Evolutionary conservation across 1,140 invertebrate species (phyloP), one percentile per base, ranked within the genome.

Genomic region (Leptopilina boulardi): DNA sequence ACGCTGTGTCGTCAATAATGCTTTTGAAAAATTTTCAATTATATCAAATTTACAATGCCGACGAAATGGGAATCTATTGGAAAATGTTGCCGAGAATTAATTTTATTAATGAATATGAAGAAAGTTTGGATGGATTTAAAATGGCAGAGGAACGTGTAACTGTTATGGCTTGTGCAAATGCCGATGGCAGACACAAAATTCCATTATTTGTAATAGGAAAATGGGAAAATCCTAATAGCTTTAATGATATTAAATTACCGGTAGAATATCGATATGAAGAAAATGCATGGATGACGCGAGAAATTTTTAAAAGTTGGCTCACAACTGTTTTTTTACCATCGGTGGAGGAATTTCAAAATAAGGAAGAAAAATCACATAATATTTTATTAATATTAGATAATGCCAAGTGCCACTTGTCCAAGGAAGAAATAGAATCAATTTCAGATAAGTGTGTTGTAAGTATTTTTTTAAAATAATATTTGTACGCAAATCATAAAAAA

Each of bases 131-230:
- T 73, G 82, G 83, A 72, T 42, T 54, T 38, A 87, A 89, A 83
- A 78, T 86, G 34, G 75, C 42, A 59, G 88, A 90, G 84, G 83
- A 90, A 23, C 82, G 83, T 59, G 80, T 89, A 9, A 89, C 84
- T 73, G 74, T 88, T 41, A 84, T 89, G 82, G 77, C 80, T 15
- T 89, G 88, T 83, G 74, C 82, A 41, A 90, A 90, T 80, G n/a
- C n/a, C n/a, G n/a, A n/a, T n/a, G n/a, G n/a, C n/a, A n/a, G n/a
- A n/a, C n/a, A n/a, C n/a, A n/a, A n/a, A n/a, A n/a, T n/a, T n/a
- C n/a, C n/a, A n/a, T n/a, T n/a, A n/a, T n/a, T n/a, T n/a, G n/a
- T n/a, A 3, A 56, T 56, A 9, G 18, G 51, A 10, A 56, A 56
- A 21, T 21, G 1, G 0, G 5, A 56, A 5, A 21, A 56, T 0